phyloP scores from a whole-genome alignment of 2,797 vertebrate genomes.

The Ispidina lecontei region DNA sequence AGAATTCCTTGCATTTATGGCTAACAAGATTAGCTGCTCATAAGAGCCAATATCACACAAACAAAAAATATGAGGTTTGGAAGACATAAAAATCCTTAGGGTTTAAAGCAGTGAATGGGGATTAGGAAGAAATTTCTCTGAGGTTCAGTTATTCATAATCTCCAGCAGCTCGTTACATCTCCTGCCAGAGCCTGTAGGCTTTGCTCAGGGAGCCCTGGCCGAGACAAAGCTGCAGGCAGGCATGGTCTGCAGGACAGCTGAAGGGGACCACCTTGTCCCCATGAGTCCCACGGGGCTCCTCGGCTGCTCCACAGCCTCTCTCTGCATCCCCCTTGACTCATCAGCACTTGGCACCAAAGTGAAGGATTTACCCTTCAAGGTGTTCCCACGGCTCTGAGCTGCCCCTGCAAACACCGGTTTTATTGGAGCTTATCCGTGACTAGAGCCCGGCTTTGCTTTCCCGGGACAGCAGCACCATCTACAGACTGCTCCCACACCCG shows the following conservation, averaged over 20 bases:
- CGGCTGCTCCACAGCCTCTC: fast-evolving
- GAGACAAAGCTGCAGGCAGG: background rate
- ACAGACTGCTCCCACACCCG: background rate
- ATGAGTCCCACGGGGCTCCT: fast-evolving
- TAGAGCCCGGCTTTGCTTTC: background rate
- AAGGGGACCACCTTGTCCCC: fast-evolving
- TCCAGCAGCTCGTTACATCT: background rate
- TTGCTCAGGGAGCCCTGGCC: background rate
- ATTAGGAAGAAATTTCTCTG: background rate
- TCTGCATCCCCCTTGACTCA: background rate
- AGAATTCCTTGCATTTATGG: background rate
- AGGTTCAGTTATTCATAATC: background rate
- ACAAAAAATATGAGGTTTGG: background rate
- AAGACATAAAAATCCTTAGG: background rate
- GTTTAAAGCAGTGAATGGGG: background rate
- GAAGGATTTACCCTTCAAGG: background rate
- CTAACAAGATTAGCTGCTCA: background rate
- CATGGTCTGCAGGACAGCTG: background rate
- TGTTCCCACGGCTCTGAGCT: background rate
- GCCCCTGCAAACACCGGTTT: background rate
- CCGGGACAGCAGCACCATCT: slow-evolving; percentile 59
- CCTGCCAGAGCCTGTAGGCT: background rate
- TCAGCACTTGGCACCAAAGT: fast-evolving
- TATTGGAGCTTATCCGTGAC: fast-evolving
- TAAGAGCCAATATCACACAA: slow-evolving; percentile 1